A percentile compares a stretch with the other conserved stretches of the same genome.
phyloP scores from a whole-genome alignment of 2,888 invertebrate genomes.

The Cyclophora punctaria region DNA sequence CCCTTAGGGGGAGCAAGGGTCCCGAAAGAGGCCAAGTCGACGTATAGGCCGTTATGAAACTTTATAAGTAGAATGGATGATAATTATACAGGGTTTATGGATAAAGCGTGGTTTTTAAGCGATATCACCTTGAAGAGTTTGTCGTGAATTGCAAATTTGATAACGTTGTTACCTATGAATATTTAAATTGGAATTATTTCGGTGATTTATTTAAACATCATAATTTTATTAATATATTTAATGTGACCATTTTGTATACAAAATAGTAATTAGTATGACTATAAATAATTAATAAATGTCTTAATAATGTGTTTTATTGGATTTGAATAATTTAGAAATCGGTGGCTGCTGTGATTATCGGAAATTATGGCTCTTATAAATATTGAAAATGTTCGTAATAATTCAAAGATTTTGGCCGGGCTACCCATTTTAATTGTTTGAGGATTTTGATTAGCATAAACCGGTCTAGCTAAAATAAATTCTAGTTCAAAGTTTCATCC shows the following conservation, averaged over 20 bases:
- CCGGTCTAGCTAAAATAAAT: too few relatives aligned
- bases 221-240: not conserved
- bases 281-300: not conserved
- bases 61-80: slow-evolving; percentile 75
- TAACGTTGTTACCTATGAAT: slow-evolving; percentile 9
- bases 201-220: not conserved
- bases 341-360: too few relatives aligned
- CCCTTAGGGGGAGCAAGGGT: slow-evolving; percentile 25
- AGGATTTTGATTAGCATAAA: too few relatives aligned
- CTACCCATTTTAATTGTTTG: too few relatives aligned
- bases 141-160: slow-evolving; percentile 41
- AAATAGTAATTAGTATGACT: not conserved
- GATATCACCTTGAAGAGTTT: slow-evolving; percentile 58
- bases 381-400: too few relatives aligned
- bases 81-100: slow-evolving; percentile 70
- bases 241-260: too few relatives aligned
- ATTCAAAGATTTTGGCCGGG: too few relatives aligned
- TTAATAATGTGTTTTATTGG: not conserved
- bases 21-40: slow-evolving; percentile 72
- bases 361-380: too few relatives aligned
- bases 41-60: slow-evolving; percentile 75
- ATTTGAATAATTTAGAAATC: too few relatives aligned
- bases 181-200: slow-evolving; percentile 10
- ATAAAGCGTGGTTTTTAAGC: slow-evolving; percentile 62
- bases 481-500: too few relatives aligned